Base-by-base conservation (phyloP, 1,140 invertebrate species). In the Pygmarrhopalites habei region DNA sequence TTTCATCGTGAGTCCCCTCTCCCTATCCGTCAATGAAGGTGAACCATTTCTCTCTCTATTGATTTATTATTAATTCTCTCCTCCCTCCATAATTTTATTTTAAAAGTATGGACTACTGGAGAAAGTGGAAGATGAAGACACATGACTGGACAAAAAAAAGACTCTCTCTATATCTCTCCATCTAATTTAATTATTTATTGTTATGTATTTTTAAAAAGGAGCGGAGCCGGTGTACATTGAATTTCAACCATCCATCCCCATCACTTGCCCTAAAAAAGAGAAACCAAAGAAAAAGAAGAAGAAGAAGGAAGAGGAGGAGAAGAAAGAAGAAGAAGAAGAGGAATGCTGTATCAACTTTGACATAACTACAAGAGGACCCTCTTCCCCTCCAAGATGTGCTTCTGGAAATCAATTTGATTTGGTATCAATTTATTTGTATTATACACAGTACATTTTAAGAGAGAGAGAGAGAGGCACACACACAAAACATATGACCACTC, bases 341-440 rank as follows among this genome's bases (percentile, higher is more conserved):
- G 69, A 65, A 28, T 70, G 68, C 32, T 70, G 68, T 39, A 21
- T 70, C 0, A 67, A 59, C 3, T 64, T 70, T 46, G 68, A 70
- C 15, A 57, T 70, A 12, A n/a, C 65, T 10, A 67, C 64, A 1
- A 46, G 64, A 29, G 44, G 58, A 29, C 35, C 58, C 4, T 44
- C 60, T 12, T 62, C 60, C 30, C 59, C 60, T 17, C 65, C 62
- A 28, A 55, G 69, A 52, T 70, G 69, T 44, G 63, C 69, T 14
- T 55, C 59, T 39, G 69, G 69, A 47, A 70, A 28, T 28, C 56
- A 39, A 23, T 70, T 63, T 59, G 69, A 70, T 56, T 55, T 70
- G 55, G 69, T 70, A 52, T 5, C 26, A 19, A 35, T n/a, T n/a
- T n/a, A n/a, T n/a, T n/a, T n/a, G n/a, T n/a, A n/a, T n/a, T n/a